Conservation (phyloP, 2,888 invertebrate genomes). For the Agrotis exclamationis region DNA sequence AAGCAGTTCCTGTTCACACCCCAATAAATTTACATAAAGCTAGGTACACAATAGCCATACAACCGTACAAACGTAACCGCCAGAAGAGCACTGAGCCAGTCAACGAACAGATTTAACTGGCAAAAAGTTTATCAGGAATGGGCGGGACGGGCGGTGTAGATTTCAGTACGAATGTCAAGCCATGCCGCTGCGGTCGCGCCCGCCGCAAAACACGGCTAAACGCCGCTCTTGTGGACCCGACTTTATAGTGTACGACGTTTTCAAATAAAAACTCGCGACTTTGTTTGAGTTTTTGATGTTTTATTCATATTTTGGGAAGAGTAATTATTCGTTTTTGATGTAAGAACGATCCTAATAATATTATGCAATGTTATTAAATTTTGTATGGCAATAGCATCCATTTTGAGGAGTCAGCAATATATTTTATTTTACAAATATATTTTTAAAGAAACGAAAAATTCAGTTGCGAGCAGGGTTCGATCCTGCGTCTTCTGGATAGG, state of each 20-base stretch:
- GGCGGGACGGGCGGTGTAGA: constrained; percentile 71
- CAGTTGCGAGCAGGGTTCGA: too few relatives aligned
- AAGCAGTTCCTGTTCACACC: constrained; percentile 34
- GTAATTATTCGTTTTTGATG: background rate
- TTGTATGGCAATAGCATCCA: background rate
- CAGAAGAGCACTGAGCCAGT: constrained; percentile 65
- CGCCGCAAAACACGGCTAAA: constrained; percentile 68
- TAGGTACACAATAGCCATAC: constrained; percentile 47
- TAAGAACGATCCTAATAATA: too few relatives aligned
- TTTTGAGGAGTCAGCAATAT: background rate
- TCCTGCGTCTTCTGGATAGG: too few relatives aligned
- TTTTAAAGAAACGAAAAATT: too few relatives aligned
- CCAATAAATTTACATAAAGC: constrained; percentile 57
- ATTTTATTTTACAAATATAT: too few relatives aligned
- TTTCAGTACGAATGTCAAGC: constrained; percentile 70
- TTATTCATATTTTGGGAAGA: constrained; percentile 13
- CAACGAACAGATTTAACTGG: constrained; percentile 67
- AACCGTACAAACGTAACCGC: constrained; percentile 67
- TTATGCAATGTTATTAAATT: background rate
- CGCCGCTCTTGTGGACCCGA: constrained; percentile 61
- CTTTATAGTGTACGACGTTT: constrained; percentile 63
- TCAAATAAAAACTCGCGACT: constrained; percentile 47
- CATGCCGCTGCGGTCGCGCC: constrained; percentile 67
- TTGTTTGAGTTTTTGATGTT: constrained; percentile 36
- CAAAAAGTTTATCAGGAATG: constrained; percentile 78